Conservation (phyloP, 2,797 vertebrate genomes). For the Morelia viridis region DNA sequence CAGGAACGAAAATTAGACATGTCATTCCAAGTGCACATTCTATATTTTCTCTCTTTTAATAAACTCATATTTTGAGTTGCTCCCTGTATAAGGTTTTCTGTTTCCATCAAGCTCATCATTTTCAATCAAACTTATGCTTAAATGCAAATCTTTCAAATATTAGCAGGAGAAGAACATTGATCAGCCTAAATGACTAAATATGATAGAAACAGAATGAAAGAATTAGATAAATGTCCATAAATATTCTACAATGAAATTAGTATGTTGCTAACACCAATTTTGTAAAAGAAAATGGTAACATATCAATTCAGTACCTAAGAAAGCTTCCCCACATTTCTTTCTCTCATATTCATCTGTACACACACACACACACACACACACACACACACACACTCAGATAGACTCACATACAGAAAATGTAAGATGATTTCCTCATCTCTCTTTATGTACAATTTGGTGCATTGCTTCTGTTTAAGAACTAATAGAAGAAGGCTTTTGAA, state of each 20-base stretch:
- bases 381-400: not conserved
- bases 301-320: not conserved
- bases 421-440: not conserved
- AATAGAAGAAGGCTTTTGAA: not conserved
- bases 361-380: not conserved
- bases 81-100: constrained; percentile 22
- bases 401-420: not conserved
- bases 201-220: constrained; percentile 28
- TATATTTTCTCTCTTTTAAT: constrained; percentile 26
- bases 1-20: constrained; percentile 24
- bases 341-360: not conserved
- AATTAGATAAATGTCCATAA: not conserved
- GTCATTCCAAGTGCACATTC: not conserved
- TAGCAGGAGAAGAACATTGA: constrained; percentile 28
- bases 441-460: not conserved
- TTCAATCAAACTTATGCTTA: constrained; percentile 11
- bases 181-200: constrained; percentile 23
- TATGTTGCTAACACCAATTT: not conserved
- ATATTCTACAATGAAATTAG: not conserved
- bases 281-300: not conserved
- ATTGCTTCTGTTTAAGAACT: too few relatives aligned
- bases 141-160: constrained; percentile 12
- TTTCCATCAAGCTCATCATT: constrained; percentile 22
- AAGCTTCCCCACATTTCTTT: not conserved
- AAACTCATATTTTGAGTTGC: constrained; percentile 33